Conservation (phyloP, 2,888 invertebrate genomes). For the Ennomos fuscantarius region DNA sequence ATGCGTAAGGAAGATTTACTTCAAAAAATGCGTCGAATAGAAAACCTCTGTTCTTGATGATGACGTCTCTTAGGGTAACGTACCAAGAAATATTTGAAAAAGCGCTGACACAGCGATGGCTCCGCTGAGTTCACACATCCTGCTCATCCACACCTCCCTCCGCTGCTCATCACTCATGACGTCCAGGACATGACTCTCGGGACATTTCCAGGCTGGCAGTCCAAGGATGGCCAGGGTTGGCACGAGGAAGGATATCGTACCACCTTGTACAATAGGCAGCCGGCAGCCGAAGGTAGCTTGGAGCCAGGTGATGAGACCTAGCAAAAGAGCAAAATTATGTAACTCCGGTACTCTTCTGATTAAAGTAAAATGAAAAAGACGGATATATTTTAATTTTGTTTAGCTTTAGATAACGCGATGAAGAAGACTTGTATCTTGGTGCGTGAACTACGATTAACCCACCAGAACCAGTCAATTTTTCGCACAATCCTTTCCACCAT, state of each 20-base stretch:
- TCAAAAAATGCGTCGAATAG: too few relatives aligned
- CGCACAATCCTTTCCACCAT: too few relatives aligned
- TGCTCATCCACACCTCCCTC: slow-evolving; percentile 88
- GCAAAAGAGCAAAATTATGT: background rate
- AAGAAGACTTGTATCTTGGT: too few relatives aligned
- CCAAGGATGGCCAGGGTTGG: slow-evolving; percentile 91
- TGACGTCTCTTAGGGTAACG: too few relatives aligned
- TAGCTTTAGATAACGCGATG: too few relatives aligned
- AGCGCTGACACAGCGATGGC: slow-evolving; percentile 92
- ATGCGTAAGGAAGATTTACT: too few relatives aligned
- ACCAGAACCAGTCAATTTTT: too few relatives aligned
- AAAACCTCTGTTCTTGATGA: too few relatives aligned
- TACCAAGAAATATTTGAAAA: slow-evolving; percentile 90
- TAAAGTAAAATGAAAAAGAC: too few relatives aligned
- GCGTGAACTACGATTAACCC: too few relatives aligned
- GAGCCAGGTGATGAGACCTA: slow-evolving; percentile 89
- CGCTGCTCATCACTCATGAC: slow-evolving; percentile 84
- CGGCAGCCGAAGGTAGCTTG: slow-evolving; percentile 91
- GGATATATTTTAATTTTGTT: too few relatives aligned
- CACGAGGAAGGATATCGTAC: slow-evolving; percentile 92
- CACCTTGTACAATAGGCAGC: slow-evolving; percentile 91
- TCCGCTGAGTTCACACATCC: slow-evolving; percentile 93
- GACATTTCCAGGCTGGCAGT: slow-evolving; percentile 90
- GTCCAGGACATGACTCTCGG: slow-evolving; percentile 76
- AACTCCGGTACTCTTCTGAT: too few relatives aligned